Evolutionary conservation across 2,888 invertebrate genomes (phyloP).

Genomic region (Drosophila nr. perissopoda): DNA sequence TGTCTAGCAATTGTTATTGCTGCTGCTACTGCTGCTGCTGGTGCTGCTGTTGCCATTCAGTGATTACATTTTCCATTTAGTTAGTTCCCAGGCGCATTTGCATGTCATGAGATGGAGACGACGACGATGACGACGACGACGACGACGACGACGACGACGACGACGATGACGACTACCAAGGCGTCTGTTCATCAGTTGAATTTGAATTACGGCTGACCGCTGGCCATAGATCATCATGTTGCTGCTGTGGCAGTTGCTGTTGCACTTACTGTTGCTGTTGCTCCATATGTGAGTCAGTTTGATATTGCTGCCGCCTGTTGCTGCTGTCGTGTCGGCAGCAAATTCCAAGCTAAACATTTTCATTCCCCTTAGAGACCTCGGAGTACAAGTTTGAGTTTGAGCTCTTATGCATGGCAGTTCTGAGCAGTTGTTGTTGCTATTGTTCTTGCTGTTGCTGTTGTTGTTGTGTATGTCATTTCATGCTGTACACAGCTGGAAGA

Average conservation of each 20-base stretch:
- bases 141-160: neutral
- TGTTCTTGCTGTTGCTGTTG: conserved; percentile 13
- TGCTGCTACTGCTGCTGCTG: conserved; percentile 32
- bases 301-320: conserved; percentile 25
- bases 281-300: conserved; percentile 31
- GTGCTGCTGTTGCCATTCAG: conserved; percentile 33
- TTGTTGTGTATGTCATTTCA: conserved; percentile 47
- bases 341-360: conserved; percentile 48
- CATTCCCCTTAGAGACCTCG: conserved; percentile 29
- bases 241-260: conserved; percentile 20
- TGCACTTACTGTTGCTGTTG: conserved; percentile 12
- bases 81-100: conserved; percentile 68
- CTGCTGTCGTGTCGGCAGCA: conserved; percentile 38
- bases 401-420: conserved; percentile 20
- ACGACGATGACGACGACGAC: too few relatives aligned
- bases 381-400: conserved; percentile 19
- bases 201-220: conserved; percentile 50
- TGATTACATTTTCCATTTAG: conserved; percentile 69
- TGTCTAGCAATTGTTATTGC: conserved; percentile 24
- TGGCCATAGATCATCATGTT: conserved; percentile 47
- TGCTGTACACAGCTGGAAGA: conserved; percentile 54
- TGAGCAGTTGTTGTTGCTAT: conserved; percentile 14
- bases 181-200: conserved; percentile 42
- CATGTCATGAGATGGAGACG: conserved; percentile 49
- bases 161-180: conserved; percentile 14